Evolutionary conservation across 2,888 invertebrate genomes (phyloP), one percentile per base, ranked within the genome.

Genomic region (Masnerella sp.): DNA sequence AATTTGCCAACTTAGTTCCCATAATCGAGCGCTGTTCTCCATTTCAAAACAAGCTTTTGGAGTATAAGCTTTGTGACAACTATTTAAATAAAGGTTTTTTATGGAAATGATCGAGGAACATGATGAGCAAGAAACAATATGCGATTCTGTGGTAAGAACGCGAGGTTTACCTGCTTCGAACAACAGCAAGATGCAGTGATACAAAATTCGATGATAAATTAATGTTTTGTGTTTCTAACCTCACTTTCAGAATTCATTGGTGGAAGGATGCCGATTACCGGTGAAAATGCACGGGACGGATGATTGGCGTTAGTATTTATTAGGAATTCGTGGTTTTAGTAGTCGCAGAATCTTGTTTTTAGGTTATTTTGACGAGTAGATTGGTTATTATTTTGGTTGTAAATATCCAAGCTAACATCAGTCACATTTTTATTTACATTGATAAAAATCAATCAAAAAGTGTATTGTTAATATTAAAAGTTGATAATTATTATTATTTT

Each of bases 191-290:
- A 22, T 30, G 7, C 9, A 30, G 15, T 9, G 30, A 9, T 30
- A 9, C n/a, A 8, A 9, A 18, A 2, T 18, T 45, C 2, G 5
- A 9, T 2, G 9, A 45, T 9, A 28, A 18, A 28, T 28, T 20
- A 45, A 69, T 45, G 14, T 36, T 49, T 38, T 14, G 18, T 7
- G 43, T 74, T 80, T 68, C 76, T 87, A 87, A 87, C 86, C 85
- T 84, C n/a, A 84, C 68, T 89, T 90, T 77, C 86, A 96, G 96
- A 91, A 93, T 79, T 93, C 95, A 52, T 89, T 96, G 78, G 92
- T 94, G 59, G 98, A 98, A 91, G 98, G 98, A 89, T 98, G 98
- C 88, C 93, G 97, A 81, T 90, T 98, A 81, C 97, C 98, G 79
- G 98, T 98, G 78, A 93, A 94, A 81, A 96, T 98, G 95, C 92